Percentiles rank a stretch among this genome's conserved stretches.
phyloP scores from a whole-genome alignment of 2,113 vertebrate genomes.

The Gymnogyps californianus region DNA sequence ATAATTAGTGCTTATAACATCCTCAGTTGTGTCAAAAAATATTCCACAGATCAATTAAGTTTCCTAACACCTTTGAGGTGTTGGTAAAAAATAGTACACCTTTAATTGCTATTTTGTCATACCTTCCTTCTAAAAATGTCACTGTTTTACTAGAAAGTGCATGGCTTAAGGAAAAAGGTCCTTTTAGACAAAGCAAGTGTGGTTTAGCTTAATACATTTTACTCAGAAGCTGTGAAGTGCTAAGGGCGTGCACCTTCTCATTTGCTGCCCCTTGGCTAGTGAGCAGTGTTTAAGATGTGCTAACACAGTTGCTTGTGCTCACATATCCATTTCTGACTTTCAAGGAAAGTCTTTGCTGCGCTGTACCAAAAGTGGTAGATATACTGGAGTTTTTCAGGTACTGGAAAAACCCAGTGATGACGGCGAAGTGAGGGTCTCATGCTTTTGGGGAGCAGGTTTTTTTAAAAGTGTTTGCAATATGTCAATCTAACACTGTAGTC shows the following conservation, averaged over 20 bases:
- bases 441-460: not conserved
- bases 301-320: not conserved
- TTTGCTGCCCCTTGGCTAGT: not conserved
- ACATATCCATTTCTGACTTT: not conserved
- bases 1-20: not conserved
- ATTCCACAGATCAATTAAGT: not conserved
- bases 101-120: not conserved
- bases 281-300: not conserved
- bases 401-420: not conserved
- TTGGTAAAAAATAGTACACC: not conserved
- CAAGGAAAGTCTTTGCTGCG: not conserved
- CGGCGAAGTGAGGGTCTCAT: not conserved
- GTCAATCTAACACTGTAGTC: not conserved
- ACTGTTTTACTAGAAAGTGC: not conserved
- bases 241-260: not conserved
- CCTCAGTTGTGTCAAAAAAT: not conserved
- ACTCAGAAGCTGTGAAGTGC: not conserved
- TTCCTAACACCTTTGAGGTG: not conserved
- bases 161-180: not conserved
- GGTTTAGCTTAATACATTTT: not conserved
- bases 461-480: not conserved
- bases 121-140: not conserved
- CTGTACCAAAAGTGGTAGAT: not conserved
- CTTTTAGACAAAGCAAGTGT: not conserved
- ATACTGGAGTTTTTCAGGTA: not conserved